A percentile compares a stretch with the other conserved stretches of the same genome.
Conservation (phyloP, 2,888 invertebrate species). For the Andrena camellia region DNA sequence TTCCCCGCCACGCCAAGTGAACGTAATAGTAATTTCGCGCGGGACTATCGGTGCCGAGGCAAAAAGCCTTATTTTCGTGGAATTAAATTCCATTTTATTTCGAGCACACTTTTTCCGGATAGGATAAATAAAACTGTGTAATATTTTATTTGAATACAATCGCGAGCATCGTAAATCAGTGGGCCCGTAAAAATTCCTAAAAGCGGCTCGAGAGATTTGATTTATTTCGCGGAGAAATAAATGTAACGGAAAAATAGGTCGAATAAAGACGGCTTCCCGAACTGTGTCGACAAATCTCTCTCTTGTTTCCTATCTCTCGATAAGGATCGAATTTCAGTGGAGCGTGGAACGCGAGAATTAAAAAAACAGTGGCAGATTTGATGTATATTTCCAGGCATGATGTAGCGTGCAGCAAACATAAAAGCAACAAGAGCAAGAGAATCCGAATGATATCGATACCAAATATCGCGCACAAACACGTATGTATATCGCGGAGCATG, state of each 20-base stretch:
- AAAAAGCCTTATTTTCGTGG: no score
- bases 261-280: no score
- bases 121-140: no score
- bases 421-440: background rate
- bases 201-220: no score
- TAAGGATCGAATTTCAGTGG: slow-evolving; percentile 30
- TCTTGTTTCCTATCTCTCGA: background rate
- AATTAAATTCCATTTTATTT: no score
- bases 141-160: no score
- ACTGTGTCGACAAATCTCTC: background rate
- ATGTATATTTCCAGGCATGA: slow-evolving; percentile 34
- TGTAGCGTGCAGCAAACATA: slow-evolving; percentile 17
- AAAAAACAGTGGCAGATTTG: slow-evolving; percentile 17
- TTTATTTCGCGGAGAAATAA: no score
- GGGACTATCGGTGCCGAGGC: slow-evolving; percentile 17
- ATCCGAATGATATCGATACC: slow-evolving; percentile 2
- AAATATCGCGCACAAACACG: slow-evolving; percentile 20
- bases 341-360: slow-evolving; percentile 19
- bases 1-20: slow-evolving; percentile 38
- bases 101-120: no score
- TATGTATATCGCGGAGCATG: slow-evolving; percentile 15
- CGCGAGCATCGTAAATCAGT: no score
- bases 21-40: slow-evolving; percentile 51
- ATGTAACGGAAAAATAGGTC: no score
- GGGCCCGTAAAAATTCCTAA: no score